phyloP scores from a whole-genome alignment of 2,113 vertebrate species.

The Lethenteron reissneri region DNA sequence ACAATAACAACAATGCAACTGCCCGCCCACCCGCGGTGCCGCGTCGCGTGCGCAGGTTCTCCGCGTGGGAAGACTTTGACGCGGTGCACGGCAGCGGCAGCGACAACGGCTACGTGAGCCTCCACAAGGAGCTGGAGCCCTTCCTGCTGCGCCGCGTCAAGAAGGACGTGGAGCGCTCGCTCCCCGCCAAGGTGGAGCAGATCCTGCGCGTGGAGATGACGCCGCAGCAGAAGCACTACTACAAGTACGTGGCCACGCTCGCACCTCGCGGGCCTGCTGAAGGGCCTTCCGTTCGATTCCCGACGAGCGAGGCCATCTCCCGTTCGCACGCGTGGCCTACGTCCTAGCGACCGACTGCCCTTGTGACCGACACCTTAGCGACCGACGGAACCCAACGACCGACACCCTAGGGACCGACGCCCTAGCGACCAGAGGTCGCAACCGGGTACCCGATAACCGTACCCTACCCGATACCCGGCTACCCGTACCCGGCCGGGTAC shows the following conservation, averaged over 20 bases:
- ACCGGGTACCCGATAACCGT: too few relatives aligned
- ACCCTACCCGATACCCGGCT: too few relatives aligned
- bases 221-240: constrained; percentile 87
- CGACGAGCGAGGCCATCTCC: too few relatives aligned
- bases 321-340: too few relatives aligned
- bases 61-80: constrained; percentile 94
- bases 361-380: too few relatives aligned
- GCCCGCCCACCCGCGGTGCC: background rate
- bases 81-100: constrained; percentile 73
- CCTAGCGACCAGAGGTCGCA: too few relatives aligned
- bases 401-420: too few relatives aligned
- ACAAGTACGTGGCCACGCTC: constrained; percentile 40
- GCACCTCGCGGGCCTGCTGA: too few relatives aligned
- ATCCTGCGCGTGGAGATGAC: constrained; percentile 93
- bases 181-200: constrained; percentile 95
- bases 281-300: too few relatives aligned
- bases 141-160: constrained; percentile 87
- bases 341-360: too few relatives aligned
- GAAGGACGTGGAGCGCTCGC: constrained; percentile 92
- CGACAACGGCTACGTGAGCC: constrained; percentile 87
- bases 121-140: constrained; percentile 88
- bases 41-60: constrained; percentile 35
- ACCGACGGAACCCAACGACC: too few relatives aligned
- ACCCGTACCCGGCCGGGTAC: too few relatives aligned
- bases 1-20: background rate